Conservation (phyloP, 2,888 invertebrate genomes). For the Xestia xanthographa region DNA sequence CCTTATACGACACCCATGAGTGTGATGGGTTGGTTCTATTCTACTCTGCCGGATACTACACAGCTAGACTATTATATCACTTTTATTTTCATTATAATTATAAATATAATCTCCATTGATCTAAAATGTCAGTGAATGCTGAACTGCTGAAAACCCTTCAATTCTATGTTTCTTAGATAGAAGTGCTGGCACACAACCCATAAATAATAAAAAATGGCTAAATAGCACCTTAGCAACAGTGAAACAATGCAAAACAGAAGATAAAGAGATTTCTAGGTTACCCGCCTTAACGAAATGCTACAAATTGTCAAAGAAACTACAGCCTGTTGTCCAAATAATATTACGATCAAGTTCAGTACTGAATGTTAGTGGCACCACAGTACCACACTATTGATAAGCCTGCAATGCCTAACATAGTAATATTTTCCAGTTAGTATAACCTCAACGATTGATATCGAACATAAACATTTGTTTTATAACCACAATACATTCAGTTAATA, state of each 20-base stretch:
- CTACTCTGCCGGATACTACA: no score
- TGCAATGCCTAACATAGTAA: background rate
- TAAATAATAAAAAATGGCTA: background rate
- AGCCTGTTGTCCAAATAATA: slow-evolving; percentile 19
- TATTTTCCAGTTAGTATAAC: slow-evolving; percentile 24
- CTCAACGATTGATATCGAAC: background rate
- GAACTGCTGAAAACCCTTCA: background rate
- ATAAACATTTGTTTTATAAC: slow-evolving; percentile 15
- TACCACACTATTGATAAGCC: background rate
- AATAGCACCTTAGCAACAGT: background rate
- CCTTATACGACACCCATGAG: no score
- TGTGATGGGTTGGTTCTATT: no score
- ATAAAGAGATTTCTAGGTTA: slow-evolving; percentile 13
- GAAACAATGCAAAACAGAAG: background rate
- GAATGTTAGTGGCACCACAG: slow-evolving; percentile 7
- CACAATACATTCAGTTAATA: slow-evolving; percentile 13
- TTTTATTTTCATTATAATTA: background rate
- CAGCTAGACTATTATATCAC: no score
- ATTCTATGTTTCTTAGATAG: background rate
- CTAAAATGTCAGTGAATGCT: background rate
- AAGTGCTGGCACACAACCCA: background rate
- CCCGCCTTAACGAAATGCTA: background rate
- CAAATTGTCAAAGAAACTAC: slow-evolving; percentile 12
- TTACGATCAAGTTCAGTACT: slow-evolving; percentile 1
- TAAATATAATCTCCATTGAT: background rate